Conservation (phyloP, 2,797 vertebrate species). For the Acanthiza pusilla region DNA sequence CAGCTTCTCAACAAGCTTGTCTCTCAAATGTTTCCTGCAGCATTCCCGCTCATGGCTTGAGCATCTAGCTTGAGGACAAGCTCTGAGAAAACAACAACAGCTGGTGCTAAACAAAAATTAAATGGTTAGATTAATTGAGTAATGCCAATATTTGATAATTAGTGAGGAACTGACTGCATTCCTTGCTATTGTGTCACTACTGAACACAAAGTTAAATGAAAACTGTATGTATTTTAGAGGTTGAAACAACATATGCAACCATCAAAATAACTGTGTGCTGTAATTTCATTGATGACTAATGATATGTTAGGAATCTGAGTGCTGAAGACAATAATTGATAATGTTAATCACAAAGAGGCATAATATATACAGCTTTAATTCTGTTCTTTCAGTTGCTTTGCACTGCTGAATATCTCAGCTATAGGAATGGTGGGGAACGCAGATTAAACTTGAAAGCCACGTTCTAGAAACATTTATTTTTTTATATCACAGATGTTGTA, state of each 20-base stretch:
- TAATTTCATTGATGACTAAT: neutral
- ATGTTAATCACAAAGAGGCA: neutral
- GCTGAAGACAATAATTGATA: neutral
- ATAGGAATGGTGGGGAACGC: neutral
- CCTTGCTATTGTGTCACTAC: neutral
- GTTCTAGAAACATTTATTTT: neutral
- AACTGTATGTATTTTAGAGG: neutral
- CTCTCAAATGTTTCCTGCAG: constrained; percentile 13
- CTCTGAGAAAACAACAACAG: constrained; percentile 41
- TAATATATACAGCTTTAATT: neutral
- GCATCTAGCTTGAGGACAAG: constrained; percentile 6
- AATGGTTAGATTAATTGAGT: neutral
- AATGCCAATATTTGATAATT: neutral
- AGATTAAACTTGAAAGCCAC: neutral
- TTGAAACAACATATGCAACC: neutral
- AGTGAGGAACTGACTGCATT: neutral
- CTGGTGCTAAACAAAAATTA: constrained; percentile 13
- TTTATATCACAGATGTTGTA: neutral
- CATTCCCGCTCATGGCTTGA: neutral
- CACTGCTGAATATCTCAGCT: neutral
- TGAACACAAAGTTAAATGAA: neutral
- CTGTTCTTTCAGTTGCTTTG: neutral
- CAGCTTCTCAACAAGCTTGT: neutral
- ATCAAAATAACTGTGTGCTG: neutral
- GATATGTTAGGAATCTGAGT: neutral